A percentile compares a stretch with the other conserved stretches of the same genome.
These are phyloP conservation scores for Zelostemma sp. DNA, from an alignment of 1,140 invertebrate genomes.

Conservation along the genomic window DNA sequence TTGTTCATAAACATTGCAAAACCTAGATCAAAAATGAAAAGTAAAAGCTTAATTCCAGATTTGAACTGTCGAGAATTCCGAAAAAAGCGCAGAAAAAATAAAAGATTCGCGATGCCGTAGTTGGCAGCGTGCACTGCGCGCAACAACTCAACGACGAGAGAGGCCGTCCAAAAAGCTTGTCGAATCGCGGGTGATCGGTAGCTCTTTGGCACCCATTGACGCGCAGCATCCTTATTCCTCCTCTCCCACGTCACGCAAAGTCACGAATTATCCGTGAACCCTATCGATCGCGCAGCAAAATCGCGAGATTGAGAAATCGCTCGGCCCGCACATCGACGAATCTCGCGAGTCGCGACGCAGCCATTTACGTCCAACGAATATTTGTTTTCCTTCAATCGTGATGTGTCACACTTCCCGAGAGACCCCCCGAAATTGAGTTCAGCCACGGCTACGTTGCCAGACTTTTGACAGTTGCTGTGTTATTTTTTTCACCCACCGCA, in stretches of 20 bases:
- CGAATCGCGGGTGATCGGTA: conserved; percentile 21
- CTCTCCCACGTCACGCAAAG: conserved; percentile 17
- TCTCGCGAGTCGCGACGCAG: background rate
- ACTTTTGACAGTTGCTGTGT: conserved; percentile 33
- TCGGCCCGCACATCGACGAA: background rate
- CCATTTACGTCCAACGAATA: conserved; percentile 20
- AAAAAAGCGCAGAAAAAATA: no score
- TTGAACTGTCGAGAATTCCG: no score
- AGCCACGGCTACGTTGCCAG: conserved; percentile 8
- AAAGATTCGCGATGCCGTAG: no score
- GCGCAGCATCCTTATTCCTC: conserved; percentile 19
- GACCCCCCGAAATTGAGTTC: conserved; percentile 13
- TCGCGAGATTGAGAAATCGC: background rate
- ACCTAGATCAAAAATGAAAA: no score
- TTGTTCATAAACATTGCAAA: no score
- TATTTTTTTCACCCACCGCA: conserved; percentile 11
- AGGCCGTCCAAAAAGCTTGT: conserved; percentile 6
- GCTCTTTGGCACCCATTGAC: conserved; percentile 29
- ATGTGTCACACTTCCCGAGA: conserved; percentile 44
- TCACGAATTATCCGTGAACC: conserved; percentile 11
- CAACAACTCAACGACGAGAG: conserved; percentile 19
- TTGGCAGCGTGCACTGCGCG: conserved; percentile 19
- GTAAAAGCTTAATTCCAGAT: no score
- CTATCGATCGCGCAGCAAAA: conserved; percentile 2
- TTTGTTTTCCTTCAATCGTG: conserved; percentile 45